A percentile compares a stretch with the other conserved stretches of the same genome.
phyloP scores from a whole-genome alignment of 1,140 invertebrate genomes.

The Drosophila bifasciata region DNA sequence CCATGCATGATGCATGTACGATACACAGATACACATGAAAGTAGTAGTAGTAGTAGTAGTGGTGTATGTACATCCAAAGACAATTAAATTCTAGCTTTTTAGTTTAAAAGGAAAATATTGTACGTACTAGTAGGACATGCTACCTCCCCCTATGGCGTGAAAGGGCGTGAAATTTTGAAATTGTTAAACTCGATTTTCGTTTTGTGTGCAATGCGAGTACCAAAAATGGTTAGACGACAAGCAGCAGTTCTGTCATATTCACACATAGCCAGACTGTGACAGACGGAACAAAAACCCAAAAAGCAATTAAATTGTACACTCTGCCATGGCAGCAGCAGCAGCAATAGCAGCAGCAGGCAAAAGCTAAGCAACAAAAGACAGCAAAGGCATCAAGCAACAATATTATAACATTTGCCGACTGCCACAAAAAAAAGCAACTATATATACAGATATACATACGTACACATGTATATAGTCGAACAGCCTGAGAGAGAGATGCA shows the following conservation, averaged over 20 bases:
- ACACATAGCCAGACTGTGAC: conserved; percentile 23
- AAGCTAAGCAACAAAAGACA: conserved; percentile 58
- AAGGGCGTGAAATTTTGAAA: conserved; percentile 35
- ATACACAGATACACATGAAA: too few species aligned
- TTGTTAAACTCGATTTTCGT: conserved; percentile 42
- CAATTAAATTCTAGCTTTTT: conserved; percentile 53
- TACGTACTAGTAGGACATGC: too few species aligned
- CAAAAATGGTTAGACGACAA: conserved; percentile 68
- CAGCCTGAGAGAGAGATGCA: conserved; percentile 22
- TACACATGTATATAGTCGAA: too few species aligned
- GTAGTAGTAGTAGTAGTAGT: too few species aligned
- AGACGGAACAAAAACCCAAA: conserved; percentile 61
- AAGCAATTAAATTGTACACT: conserved; percentile 81
- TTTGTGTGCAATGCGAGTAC: conserved; percentile 25
- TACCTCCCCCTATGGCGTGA: too few species aligned
- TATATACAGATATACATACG: conserved; percentile 11
- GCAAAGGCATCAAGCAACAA: conserved; percentile 69
- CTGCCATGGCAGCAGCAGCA: conserved; percentile 45
- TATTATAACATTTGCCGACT: conserved; percentile 60
- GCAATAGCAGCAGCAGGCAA: conserved; percentile 49
- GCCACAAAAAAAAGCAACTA: conserved; percentile 45
- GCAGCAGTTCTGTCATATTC: conserved; percentile 70
- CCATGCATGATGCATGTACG: neutral
- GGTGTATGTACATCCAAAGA: conserved; percentile 29
- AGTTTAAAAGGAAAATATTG: conserved; percentile 81